Conservation (phyloP, 2,113 vertebrate species). For the Neoarius graeffei region DNA sequence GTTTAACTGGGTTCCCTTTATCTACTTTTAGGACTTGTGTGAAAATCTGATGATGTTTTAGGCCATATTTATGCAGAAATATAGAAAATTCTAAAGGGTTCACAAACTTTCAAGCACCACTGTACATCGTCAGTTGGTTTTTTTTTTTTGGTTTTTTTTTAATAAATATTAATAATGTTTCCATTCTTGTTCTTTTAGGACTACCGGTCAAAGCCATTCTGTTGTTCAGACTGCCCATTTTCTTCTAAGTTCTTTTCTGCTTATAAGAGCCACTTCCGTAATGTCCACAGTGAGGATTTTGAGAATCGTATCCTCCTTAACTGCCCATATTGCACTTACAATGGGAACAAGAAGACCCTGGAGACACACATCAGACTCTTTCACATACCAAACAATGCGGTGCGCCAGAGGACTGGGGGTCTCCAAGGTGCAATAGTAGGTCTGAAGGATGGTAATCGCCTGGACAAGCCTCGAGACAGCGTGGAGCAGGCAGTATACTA, state of each 20-base stretch:
- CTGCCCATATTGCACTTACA: constrained; percentile 99
- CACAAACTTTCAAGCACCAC: no score
- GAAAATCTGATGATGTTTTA: no score
- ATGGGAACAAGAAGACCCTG: constrained; percentile 99
- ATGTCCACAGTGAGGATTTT: constrained; percentile 98
- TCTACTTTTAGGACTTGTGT: no score
- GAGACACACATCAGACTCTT: constrained; percentile 99
- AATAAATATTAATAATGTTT: constrained; percentile 1
- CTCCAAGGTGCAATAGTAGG: constrained; percentile 66
- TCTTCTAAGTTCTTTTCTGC: constrained; percentile 99
- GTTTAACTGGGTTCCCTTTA: no score
- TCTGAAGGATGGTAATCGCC: constrained; percentile 88
- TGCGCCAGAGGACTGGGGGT: constrained; percentile 70
- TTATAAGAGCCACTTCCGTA: constrained; percentile 99
- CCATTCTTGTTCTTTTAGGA: constrained; percentile 75
- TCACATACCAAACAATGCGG: constrained; percentile 88
- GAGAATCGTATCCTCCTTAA: constrained; percentile 98
- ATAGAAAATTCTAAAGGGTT: no score
- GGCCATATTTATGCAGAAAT: no score
- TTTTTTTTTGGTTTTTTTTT: not conserved
- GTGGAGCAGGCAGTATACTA: constrained; percentile 99
- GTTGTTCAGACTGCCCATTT: constrained; percentile 98
- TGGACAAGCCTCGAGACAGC: constrained; percentile 88
- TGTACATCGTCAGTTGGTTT: no score
- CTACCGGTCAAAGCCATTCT: constrained; percentile 98